Evolutionary conservation across 2,888 invertebrate genomes (phyloP).

Genomic region (Cryptocheilus praepositus): DNA sequence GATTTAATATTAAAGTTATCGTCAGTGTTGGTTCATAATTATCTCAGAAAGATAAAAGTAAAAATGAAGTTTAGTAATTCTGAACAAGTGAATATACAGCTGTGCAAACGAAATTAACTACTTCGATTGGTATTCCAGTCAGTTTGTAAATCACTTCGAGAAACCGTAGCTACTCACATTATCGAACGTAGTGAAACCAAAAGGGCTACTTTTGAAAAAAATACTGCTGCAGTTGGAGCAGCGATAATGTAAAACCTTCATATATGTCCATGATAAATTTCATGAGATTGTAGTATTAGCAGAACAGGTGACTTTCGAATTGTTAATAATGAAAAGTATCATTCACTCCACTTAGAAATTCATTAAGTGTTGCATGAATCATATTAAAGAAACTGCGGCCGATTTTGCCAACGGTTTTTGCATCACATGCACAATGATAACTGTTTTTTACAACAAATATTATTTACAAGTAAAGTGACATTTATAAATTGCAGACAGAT

Average conservation of each 20-base stretch:
- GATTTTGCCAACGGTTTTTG: neutral
- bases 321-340: slow-evolving; percentile 17
- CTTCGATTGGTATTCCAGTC: neutral
- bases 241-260: slow-evolving; percentile 9
- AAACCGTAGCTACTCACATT: slow-evolving; percentile 1
- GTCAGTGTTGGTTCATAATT: no score
- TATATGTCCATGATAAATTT: slow-evolving; percentile 13
- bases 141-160: neutral
- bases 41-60: no score
- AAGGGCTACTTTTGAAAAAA: slow-evolving; percentile 18
- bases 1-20: no score
- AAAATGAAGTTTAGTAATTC: no score
- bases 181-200: slow-evolving; percentile 8
- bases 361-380: slow-evolving; percentile 9
- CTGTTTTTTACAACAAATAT: slow-evolving; percentile 1
- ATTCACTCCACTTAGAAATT: slow-evolving; percentile 16
- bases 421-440: slow-evolving; percentile 3
- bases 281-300: slow-evolving; percentile 16
- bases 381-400: slow-evolving; percentile 6
- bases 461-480: slow-evolving; percentile 7
- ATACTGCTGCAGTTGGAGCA: slow-evolving; percentile 14
- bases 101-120: slow-evolving; percentile 10
- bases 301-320: slow-evolving; percentile 11
- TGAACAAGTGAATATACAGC: no score
- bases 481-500: slow-evolving; percentile 5